phyloP scores from a whole-genome alignment of 53 echinoderm and acorn worm genomes.

The Holothuria leucospilota region DNA sequence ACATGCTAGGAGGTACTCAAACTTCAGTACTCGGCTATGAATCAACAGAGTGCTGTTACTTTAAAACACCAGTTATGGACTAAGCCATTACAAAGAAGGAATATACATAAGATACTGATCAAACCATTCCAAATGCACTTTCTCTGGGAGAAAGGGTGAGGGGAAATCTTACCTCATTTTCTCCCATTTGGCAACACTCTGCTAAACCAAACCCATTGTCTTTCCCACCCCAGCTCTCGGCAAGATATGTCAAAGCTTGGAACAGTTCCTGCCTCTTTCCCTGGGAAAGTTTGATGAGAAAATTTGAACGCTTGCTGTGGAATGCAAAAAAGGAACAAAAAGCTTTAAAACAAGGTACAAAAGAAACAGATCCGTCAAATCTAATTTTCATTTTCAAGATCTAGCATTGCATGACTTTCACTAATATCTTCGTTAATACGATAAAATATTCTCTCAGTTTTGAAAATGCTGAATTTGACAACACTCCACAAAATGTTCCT shows the following conservation, averaged over 20 bases:
- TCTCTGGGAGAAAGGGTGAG: background rate
- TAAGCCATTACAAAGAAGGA: no score
- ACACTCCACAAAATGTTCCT: no score
- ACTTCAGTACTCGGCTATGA: no score
- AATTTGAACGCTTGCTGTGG: conserved; percentile 93
- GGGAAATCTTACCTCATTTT: background rate
- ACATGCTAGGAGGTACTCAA: no score
- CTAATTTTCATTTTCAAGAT: background rate
- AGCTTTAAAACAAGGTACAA: background rate
- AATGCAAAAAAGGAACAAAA: background rate
- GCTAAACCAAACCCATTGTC: conserved; percentile 98
- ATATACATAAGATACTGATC: no score
- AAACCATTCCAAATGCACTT: background rate
- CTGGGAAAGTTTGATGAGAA: conserved; percentile 90
- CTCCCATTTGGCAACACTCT: conserved; percentile 72
- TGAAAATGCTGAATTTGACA: no score
- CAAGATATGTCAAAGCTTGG: conserved; percentile 84
- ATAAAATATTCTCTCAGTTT: no score
- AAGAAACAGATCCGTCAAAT: background rate
- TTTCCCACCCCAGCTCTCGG: conserved; percentile 99
- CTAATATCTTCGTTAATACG: no score
- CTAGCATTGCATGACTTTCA: background rate
- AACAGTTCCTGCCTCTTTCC: conserved; percentile 92
- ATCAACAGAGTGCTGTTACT: no score
- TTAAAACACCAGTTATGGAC: no score